Base-by-base conservation (phyloP, 2,888 invertebrate genomes). In the Bibio marci region DNA sequence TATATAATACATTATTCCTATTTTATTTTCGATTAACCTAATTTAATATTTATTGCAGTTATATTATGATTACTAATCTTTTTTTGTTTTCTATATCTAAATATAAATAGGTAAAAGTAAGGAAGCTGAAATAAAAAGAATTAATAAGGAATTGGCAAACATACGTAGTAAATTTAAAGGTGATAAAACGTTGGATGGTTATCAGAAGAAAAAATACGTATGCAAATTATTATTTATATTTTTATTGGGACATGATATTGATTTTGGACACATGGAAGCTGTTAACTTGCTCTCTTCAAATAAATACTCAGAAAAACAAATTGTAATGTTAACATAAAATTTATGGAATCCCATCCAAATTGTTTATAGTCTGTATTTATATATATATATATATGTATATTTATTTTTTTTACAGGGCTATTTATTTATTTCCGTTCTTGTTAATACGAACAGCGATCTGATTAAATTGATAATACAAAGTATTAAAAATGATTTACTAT, bases 121-220 rank as follows among this genome's bases (percentile, higher is more conserved):
- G 73, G 98, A 99, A 68, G 98, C 97, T 35, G 98, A 99, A 71
- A 87, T 97, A 49, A 98, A 98, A 64, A 77, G 98, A 59, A 98
- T 99, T 63, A 98, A 99, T 65, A 99, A 99, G 66, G 98, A 99
- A 65, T 64, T 99, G 56, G 98, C 98, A 41, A 99, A 99, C 62
- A 98, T 99, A 59, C 71, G 98, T 47, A 94, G 94, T 59, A 99
- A 99, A 72, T 99, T 99, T 63, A 98, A 97, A 80, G 97, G 97
- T 45, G 98, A 99, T 63, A 98, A 97, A 73, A 97, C 98, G 37
- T 70, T 99, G 43, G 98, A 99, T 71, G 98, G 98, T 30, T 99
- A 99, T 66, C 97, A 99, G 62, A 99, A 99, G 76, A 99, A 99
- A 71, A 99, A 99, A 69, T 99, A 99, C 72, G 98, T 99, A 44